These are phyloP conservation scores for Indicator maculatus DNA, from an alignment of 2,113 vertebrate genomes.

Conservation along the genomic window DNA sequence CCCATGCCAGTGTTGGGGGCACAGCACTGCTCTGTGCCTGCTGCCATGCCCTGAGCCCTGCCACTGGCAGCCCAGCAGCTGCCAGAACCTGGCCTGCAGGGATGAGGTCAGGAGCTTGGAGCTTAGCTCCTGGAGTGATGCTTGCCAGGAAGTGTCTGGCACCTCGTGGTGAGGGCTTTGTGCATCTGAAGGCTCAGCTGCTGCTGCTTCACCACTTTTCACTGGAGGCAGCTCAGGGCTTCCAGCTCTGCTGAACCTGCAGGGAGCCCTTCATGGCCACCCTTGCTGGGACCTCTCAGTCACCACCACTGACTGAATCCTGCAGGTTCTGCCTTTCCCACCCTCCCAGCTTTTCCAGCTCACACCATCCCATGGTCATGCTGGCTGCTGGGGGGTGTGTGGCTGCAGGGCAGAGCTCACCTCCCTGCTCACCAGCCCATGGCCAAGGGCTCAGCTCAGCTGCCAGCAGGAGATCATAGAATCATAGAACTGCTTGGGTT, in stretches of 20 bases:
- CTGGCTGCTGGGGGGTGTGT: neutral
- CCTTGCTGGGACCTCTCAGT: constrained; percentile 64
- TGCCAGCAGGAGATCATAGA: neutral
- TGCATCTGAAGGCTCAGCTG: constrained; percentile 56
- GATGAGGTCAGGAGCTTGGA: constrained; percentile 29
- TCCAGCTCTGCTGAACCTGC: constrained; percentile 61
- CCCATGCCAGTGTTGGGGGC: fast-evolving
- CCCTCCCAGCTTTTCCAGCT: neutral
- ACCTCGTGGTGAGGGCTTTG: constrained; percentile 43
- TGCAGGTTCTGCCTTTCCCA: constrained; percentile 49
- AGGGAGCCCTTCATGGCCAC: constrained; percentile 43
- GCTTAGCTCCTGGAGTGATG: constrained; percentile 34
- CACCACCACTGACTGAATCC: constrained; percentile 47
- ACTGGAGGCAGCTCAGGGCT: constrained; percentile 38
- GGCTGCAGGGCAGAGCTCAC: neutral
- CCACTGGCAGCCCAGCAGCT: neutral
- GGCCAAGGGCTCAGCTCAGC: fast-evolving
- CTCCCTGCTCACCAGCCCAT: fast-evolving
- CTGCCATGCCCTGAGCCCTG: neutral
- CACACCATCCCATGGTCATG: neutral
- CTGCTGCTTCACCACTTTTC: constrained; percentile 50
- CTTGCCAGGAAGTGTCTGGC: constrained; percentile 59
- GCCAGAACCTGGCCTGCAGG: neutral
- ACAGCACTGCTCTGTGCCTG: fast-evolving
- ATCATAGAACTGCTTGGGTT: too few species aligned